Conservation (phyloP, 2,888 invertebrate species). For the Luffia ferchaultella region DNA sequence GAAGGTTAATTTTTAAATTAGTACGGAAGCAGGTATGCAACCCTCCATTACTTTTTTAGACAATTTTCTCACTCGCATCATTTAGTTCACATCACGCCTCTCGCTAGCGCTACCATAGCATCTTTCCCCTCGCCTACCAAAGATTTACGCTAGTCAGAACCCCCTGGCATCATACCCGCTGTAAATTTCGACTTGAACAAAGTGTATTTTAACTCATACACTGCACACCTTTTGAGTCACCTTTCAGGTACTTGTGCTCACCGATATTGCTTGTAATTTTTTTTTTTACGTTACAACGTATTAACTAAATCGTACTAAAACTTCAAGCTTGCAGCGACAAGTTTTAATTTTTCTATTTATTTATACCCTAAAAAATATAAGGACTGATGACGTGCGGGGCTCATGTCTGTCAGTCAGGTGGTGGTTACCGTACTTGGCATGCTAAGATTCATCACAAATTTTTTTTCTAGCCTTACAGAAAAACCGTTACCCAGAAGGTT, state of each 20-base stretch:
- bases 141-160: slow-evolving; percentile 6
- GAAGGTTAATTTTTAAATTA: not conserved
- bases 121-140: not conserved
- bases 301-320: slow-evolving; percentile 1
- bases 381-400: not conserved
- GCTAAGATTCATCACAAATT: not conserved
- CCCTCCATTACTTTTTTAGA: no score
- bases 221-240: slow-evolving; percentile 5
- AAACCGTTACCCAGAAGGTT: not conserved
- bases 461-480: not conserved
- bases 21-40: no score
- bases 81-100: not conserved
- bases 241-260: slow-evolving; percentile 5
- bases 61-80: not conserved
- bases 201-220: slow-evolving; percentile 6
- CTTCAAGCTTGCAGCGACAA: not conserved
- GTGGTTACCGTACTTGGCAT: not conserved
- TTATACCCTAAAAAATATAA: not conserved
- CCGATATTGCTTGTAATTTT: slow-evolving; percentile 4
- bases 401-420: not conserved
- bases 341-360: not conserved
- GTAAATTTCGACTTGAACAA: slow-evolving; percentile 7
- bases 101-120: not conserved
- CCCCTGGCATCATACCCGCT: slow-evolving; percentile 5
- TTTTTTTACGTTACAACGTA: slow-evolving; percentile 6